Base-by-base conservation (phyloP, 2,113 vertebrate genomes). In the Riparia riparia region DNA sequence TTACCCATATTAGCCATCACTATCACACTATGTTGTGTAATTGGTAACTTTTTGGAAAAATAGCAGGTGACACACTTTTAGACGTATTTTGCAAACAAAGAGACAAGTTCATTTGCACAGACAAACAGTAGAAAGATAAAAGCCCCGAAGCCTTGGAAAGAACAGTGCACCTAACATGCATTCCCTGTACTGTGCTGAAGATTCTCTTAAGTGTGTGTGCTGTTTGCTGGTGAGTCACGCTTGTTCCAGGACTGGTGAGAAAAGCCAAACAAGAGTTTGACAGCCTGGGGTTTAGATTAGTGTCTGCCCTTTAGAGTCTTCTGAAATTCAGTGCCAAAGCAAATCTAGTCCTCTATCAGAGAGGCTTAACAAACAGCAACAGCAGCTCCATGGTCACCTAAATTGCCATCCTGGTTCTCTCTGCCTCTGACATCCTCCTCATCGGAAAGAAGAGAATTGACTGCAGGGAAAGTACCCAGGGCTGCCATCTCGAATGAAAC, bases 211-310 rank as follows among this genome's bases (percentile, higher is more conserved):
- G 71, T 72, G 39, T 74, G 28, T 66, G 42, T 89, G 64, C 54
- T 92, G 24, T 74, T 90, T 90, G 60, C 65, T 89, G 77, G 89
- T 94, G 93, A 94, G 51, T 95, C 85, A 83, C 45, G 15, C 29
- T 61, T 77, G 79, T 76, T 92, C 82, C 78, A 87, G 42, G 42
- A 47, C 66, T 88, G 60, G 50, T 63, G 57, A 90, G 87, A 80
- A 88, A 82, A 41, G 24, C 39, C 76, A 49, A 68, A 57, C 71
- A 82, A 63, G 83, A 90, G 60, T n/a, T 63, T 88, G 74, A 58
- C 42, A 69, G 45, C 72, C 54, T 80, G 51, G 82, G 78, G 73
- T 86, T 91, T n/a, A 63, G 74, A 60, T 89, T 78, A 56, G 34
- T 86, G 29, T 47, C 50, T 70, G 64, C 34, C 58, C 64, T 95